Evolutionary conservation across 2,797 vertebrate species (phyloP), one percentile per base, ranked within the genome.

Genomic region (Helicolenus hilgendorfi): DNA sequence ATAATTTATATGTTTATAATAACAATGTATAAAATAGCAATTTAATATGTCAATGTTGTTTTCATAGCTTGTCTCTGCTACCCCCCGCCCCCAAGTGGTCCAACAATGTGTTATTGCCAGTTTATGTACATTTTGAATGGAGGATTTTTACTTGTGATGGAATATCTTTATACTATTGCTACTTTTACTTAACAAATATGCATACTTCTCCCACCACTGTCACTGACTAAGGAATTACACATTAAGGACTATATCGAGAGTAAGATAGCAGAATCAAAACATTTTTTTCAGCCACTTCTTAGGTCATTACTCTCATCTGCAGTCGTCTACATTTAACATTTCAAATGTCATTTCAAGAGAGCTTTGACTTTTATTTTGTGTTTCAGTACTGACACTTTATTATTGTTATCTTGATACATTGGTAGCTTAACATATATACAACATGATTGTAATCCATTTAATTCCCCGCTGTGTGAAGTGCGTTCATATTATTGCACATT

Each of bases 401-500:
- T 33, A 11, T 20, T 67, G 3, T 41, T 5, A 79, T 31, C 11
- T 11, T 35, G 6, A 38, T 22, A 26, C 15, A 72, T 22, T 26
- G 3, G 29, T 20, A 5, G 31, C 41, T 49, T 26, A 74, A 26
- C 2, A 31, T 69, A 13, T 74, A n/a, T n/a, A 4, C n/a, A 24
- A 53, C 10, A 36, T 67, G 13, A 38, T 75, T 84, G 31, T 64
- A 65, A 74, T 78, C 53, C 10, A 49, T 90, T 77, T 67, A 8
- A 83, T 77, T 79, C 75, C 77, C 55, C 64, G 72, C 33, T 62
- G 67, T 83, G 24, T 49, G 56, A 59, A 81, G 15, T 29, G 8
- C 56, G 85, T 89, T 78, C 79, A 90, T 91, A 89, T 89, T 85
- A 71, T 85, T 89, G 86, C 10, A 14, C 14, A 35, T 18, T 58